These are phyloP conservation scores for Pantherophis vulpinus DNA, from an alignment of 2,797 vertebrate species.

Conservation along the genomic window DNA sequence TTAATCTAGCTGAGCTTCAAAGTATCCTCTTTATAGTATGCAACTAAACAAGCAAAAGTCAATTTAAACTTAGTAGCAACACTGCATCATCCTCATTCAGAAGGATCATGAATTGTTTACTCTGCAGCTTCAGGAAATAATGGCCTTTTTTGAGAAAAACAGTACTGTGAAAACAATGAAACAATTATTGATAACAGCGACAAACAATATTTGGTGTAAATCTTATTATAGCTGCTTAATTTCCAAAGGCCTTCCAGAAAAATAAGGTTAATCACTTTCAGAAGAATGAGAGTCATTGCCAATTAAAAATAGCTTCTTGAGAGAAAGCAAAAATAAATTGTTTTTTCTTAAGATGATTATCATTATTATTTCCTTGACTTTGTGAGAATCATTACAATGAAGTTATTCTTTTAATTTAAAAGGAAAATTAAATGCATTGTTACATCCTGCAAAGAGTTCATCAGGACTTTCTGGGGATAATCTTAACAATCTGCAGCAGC, in stretches of 20 bases:
- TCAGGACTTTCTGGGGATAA: not conserved
- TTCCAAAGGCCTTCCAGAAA: not conserved
- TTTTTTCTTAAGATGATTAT: not conserved
- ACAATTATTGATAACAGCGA: not conserved
- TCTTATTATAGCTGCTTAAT: not conserved
- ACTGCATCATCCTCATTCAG: not conserved
- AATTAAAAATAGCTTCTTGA: not conserved
- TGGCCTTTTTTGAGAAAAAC: not conserved
- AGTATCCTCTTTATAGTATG: not conserved
- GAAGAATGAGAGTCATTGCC: not conserved
- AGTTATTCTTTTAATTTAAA: not conserved
- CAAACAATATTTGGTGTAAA: not conserved
- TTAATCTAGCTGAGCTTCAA: not conserved
- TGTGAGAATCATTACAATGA: not conserved
- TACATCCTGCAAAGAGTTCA: not conserved
- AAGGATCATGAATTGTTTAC: not conserved
- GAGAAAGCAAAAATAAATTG: not conserved
- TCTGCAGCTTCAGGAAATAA: not conserved
- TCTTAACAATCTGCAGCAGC: not conserved
- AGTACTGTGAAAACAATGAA: not conserved
- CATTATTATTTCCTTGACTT: not conserved
- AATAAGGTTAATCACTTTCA: not conserved
- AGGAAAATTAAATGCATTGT: not conserved
- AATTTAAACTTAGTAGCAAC: not conserved
- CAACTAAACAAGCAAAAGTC: not conserved